A percentile compares a stretch with the other conserved stretches of the same genome.
Conservation (phyloP, 1,140 invertebrate genomes). For the Drosophila ogumai region DNA sequence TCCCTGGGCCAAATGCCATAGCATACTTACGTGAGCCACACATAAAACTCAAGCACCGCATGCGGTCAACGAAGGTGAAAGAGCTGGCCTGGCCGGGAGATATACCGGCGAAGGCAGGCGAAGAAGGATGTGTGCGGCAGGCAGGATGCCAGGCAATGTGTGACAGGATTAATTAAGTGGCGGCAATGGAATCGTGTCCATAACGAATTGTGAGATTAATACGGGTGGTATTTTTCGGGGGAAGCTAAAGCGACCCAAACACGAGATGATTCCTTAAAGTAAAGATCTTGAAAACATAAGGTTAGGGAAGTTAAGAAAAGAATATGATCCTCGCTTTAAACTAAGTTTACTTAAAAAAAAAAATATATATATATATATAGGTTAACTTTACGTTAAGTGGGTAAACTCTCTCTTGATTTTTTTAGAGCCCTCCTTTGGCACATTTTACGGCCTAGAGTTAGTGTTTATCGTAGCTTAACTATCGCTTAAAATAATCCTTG, state of each 20-base stretch:
- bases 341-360: rapidly evolving
- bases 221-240: slow-evolving; percentile 2
- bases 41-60: slow-evolving; percentile 64
- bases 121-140: background rate
- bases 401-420: too few species aligned
- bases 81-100: slow-evolving; percentile 1
- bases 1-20: slow-evolving; percentile 51
- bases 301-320: background rate
- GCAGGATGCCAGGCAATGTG: slow-evolving; percentile 30
- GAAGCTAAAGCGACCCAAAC: background rate
- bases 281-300: background rate
- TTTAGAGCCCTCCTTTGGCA: slow-evolving; percentile 3
- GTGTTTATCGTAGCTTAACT: slow-evolving; percentile 32
- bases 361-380: too few species aligned
- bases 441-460: slow-evolving; percentile 2
- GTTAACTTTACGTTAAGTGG: too few species aligned
- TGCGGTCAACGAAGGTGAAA: slow-evolving; percentile 57
- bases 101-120: background rate
- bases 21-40: slow-evolving; percentile 72
- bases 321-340: background rate
- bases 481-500: slow-evolving; percentile 26
- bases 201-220: slow-evolving; percentile 53
- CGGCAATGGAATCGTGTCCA: slow-evolving; percentile 47
- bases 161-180: slow-evolving; percentile 56
- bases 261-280: slow-evolving; percentile 11